These are phyloP conservation scores for Typhlichthys subterraneus DNA, from an alignment of 2,797 vertebrate genomes.

Conservation along the genomic window DNA sequence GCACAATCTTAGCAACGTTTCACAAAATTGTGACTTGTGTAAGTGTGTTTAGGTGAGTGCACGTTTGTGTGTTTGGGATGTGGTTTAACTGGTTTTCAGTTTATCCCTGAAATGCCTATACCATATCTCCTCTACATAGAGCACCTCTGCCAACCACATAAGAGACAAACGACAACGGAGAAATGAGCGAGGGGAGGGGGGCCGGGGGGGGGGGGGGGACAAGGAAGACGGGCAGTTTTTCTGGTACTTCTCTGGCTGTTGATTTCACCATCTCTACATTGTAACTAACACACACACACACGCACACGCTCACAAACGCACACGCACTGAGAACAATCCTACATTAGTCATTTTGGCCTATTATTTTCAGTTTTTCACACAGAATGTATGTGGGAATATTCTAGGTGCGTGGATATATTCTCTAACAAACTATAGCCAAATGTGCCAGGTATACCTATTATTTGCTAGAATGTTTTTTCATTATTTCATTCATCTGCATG, in stretches of 20 bases:
- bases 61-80: constrained; percentile 39
- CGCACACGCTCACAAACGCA: not conserved
- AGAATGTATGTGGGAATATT: too few species aligned
- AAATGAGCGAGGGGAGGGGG: constrained; percentile 12
- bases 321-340: too few species aligned
- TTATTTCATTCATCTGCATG: too few species aligned
- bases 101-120: constrained; percentile 47
- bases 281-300: not conserved
- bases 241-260: constrained; percentile 21
- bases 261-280: not conserved
- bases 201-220: constrained; percentile 22
- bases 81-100: constrained; percentile 45
- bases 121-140: constrained; percentile 36
- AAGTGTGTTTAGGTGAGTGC: constrained; percentile 1
- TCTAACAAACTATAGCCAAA: not conserved
- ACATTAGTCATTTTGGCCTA: too few species aligned
- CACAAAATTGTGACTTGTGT: not conserved
- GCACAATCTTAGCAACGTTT: too few species aligned
- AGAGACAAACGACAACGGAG: constrained; percentile 12
- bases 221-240: constrained; percentile 11
- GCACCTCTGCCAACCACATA: constrained; percentile 42
- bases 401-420: too few species aligned
- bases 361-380: too few species aligned
- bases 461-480: not conserved
- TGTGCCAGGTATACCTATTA: not conserved